A percentile compares a stretch with the other conserved stretches of the same genome.
Conservation (phyloP, 2,797 vertebrate genomes). For the Melanotaenia maccullochi region DNA sequence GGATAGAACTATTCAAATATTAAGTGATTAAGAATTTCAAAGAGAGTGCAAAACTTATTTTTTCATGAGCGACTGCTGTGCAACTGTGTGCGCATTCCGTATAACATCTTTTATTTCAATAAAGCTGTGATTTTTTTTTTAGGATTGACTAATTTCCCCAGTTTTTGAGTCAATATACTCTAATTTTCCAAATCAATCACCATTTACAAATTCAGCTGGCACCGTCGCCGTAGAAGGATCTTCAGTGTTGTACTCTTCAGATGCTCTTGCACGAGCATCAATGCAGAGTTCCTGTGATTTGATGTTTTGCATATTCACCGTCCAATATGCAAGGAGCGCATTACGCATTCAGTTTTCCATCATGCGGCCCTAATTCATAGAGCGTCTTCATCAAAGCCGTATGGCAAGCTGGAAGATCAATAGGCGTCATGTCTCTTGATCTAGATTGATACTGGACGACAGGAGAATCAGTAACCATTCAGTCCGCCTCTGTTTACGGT, state of each 20-base stretch:
- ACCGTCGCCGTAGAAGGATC: slow-evolving; percentile 23
- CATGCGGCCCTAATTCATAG: slow-evolving; percentile 67
- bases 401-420: slow-evolving; percentile 63
- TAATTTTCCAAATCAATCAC: slow-evolving; percentile 62
- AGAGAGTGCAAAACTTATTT: slow-evolving; percentile 20
- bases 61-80: slow-evolving; percentile 38
- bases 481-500: slow-evolving; percentile 66
- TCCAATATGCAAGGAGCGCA: slow-evolving; percentile 56
- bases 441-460: slow-evolving; percentile 67
- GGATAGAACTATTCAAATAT: slow-evolving; percentile 46
- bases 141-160: slow-evolving; percentile 14
- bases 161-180: slow-evolving; percentile 32
- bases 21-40: slow-evolving; percentile 34
- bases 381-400: slow-evolving; percentile 68
- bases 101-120: slow-evolving; percentile 19
- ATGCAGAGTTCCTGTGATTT: slow-evolving; percentile 35
- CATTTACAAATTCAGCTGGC: slow-evolving; percentile 31
- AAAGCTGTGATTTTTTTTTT: slow-evolving; percentile 25
- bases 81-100: background rate
- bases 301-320: slow-evolving; percentile 52
- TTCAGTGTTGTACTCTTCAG: slow-evolving; percentile 24
- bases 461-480: slow-evolving; percentile 71
- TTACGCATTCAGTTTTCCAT: slow-evolving; percentile 67
- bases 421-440: slow-evolving; percentile 59
- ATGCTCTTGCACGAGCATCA: slow-evolving; percentile 29